A percentile compares a stretch with the other conserved stretches of the same genome.
phyloP scores from a whole-genome alignment of 2,888 invertebrate species.

The Hyposoter didymator region DNA sequence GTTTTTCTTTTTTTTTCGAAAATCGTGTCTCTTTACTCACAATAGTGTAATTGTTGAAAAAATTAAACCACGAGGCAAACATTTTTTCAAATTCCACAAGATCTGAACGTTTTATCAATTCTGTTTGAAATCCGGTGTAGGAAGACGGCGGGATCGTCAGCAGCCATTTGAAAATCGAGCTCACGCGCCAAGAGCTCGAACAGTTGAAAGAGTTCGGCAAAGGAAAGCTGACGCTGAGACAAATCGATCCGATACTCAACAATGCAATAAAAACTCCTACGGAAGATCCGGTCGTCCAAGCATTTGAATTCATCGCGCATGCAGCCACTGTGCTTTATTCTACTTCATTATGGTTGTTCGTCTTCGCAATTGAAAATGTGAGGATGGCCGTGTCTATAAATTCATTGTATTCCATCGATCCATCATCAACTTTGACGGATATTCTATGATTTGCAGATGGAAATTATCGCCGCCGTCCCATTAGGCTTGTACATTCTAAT shows the following conservation, averaged over 20 bases:
- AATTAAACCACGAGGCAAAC: no score
- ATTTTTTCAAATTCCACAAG: no score
- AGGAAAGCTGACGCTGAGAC: constrained; percentile 72
- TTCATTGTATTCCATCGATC: not conserved
- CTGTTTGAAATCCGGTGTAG: constrained; percentile 49
- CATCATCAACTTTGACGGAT: not conserved
- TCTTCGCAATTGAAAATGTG: not conserved
- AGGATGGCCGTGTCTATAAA: not conserved
- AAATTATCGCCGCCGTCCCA: not conserved
- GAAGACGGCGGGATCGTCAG: constrained; percentile 64
- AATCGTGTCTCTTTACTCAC: no score
- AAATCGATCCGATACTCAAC: constrained; percentile 76
- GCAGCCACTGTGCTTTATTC: not conserved
- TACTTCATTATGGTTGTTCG: not conserved
- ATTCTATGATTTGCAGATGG: constrained; percentile 20
- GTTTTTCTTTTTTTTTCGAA: no score
- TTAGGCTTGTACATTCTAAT: constrained; percentile 1
- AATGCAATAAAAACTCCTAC: constrained; percentile 70
- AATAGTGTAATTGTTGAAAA: no score
- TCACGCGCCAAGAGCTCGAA: constrained; percentile 73
- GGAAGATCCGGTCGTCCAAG: not conserved
- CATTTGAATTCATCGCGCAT: not conserved
- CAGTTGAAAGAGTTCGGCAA: constrained; percentile 72
- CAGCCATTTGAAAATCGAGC: constrained; percentile 73
- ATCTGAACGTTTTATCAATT: not conserved